Evolutionary conservation across 2,888 invertebrate genomes (phyloP), one percentile per base, ranked within the genome.

Genomic region (Phengaris arion): DNA sequence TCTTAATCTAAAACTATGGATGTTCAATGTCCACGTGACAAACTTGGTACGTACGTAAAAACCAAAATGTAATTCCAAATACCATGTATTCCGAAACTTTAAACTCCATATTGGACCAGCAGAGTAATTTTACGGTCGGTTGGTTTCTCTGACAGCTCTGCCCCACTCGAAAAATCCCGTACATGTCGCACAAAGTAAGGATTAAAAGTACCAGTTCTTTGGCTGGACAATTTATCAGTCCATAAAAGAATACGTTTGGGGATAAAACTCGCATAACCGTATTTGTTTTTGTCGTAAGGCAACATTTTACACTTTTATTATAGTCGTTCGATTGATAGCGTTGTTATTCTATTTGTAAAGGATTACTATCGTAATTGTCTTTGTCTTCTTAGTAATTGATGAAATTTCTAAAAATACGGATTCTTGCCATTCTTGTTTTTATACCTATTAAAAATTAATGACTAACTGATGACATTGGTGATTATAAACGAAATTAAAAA

Each of bases 171-270:
- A 70, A 70, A 70, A 70, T 70, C 70, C 52, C 6, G 52, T 22
- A 45, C 52, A 54, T 35, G 35, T 72, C 48, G 54, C 72, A 72
- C 72, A 72, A 54, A 72, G 52, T 72, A 72, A 51, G 48, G 70
- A 70, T 70, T 54, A 72, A 72, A 72, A 72, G 52, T 72, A 54
- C 72, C 54, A 72, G 54, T 72, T 72, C 54, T 15, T 72, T 70
- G 22, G 51, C 52, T 13, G 51, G 54, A 72, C 54, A 72, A 72
- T 72, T 72, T 72, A 72, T 72, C 72, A 52, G 72, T 72, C 52
- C 54, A 72, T 72, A 72, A 72, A 70, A 72, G 52, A 72, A 54
- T 72, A 72, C 72, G 72, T 35, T 72, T 54, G 52, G 52, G 72
- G 12, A 72, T 72, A 54, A 54, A 70, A 54, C 72, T 51, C 35